Base-by-base conservation (phyloP, 1,140 invertebrate genomes). In the Papilio polytes region DNA sequence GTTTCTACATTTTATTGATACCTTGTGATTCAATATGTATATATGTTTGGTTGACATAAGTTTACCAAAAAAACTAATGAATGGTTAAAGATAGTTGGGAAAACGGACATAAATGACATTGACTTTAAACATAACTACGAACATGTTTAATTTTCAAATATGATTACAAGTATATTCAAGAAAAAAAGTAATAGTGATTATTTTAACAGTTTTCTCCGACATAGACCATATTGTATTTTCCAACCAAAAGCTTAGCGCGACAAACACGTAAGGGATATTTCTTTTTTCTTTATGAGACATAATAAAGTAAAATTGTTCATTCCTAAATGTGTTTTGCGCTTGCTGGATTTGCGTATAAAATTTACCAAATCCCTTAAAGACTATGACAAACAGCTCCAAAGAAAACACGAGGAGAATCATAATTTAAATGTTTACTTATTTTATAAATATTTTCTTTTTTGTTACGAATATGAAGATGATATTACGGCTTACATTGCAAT, bases 231-330 rank as follows among this genome's bases (percentile, higher is more conserved):
- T 70, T 31, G 63, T 70, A 31, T 36, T 12, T 70, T 70, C 22
- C 63, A 36, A 70, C 26, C 63, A 26, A 15, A 70, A 63, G 59
- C 20, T 63, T 63, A 70, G 12, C 63, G 63, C 26, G 26, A 31
- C 63, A 15, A 70, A 70, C 12, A 70, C 13, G 63, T 31, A 31
- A 31, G 26, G 26, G 10, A 66, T 26, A 70, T 63, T 63, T 63
- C 59, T 31, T 70, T 15, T 15, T 70, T 70, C 26, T 70, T 70
- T 70, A 70, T 70, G 63, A 70, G 26, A 70, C 26, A 70, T 70
- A 70, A 70, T 70, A 70, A 70, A 70, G 63, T 70, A 70, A 70
- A 70, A 70, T 70, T 70, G 63, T 70, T 70, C 63, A 70, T 70
- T 70, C 63, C 63, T 31, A 70, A 70, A 70, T 70, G 63, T 70